Base-by-base conservation (phyloP, 2,888 invertebrate genomes). In the Rhingia campestris region DNA sequence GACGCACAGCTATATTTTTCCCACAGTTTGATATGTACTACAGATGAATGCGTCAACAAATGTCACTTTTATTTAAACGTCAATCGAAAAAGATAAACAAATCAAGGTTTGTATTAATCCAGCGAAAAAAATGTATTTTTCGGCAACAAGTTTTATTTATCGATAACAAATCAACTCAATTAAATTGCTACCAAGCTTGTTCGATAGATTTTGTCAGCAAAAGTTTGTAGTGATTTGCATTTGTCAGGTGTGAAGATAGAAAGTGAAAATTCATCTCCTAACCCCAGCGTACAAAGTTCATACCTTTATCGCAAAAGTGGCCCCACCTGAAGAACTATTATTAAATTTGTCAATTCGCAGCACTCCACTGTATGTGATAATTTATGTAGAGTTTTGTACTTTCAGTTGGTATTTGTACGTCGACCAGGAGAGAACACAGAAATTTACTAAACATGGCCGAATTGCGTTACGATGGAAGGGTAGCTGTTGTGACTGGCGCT, bases 401-500 rank as follows among this genome's bases (percentile, higher is more conserved):
- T 80, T 66, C 84, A 84, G 84, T 84, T 70, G 59, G 32, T 56
- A 3, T 12, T 77, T 33, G 73, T 14, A 30, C 14, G 53, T 59
- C 32, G 39, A 4, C 37, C 35, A 37, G 3, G 6, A 41, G 14
- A 54, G 12, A 63, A 30, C 39, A 9, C 39, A 10, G 33, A 32
- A 79, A 22, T 12, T 9, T 53, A 0, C 6, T 12, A n/a, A 73
- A 45, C 37, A 84, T 84, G 84, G 51, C 80, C 32, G 64, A 87
- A 86, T 81, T 91, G 63, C 89, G 95, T 86, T 97, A 94, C 89
- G 96, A 96, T 91, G 97, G 96, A 66, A 94, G 96, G 88, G 99
- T 99, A 54, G 99, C 95, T 30, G 94, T 99, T 72, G 96, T 99
- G 1, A 99, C 99, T 0, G 99, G 99, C 10, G 98, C 99, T 86